phyloP scores from a whole-genome alignment of 2,797 vertebrate genomes.

The Antrozous pallidus region DNA sequence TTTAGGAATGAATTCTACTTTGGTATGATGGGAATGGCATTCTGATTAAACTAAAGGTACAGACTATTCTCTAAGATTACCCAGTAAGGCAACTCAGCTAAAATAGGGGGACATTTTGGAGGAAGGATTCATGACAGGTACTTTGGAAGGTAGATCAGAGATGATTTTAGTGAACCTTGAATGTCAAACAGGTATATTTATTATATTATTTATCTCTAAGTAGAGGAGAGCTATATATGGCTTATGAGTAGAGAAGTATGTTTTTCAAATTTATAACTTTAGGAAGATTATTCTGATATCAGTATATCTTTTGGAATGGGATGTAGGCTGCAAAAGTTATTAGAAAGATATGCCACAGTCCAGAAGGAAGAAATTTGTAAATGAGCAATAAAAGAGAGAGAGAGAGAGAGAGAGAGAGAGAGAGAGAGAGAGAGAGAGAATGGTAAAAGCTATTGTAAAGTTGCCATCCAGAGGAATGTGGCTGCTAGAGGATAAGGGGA shows the following conservation, averaged over 20 bases:
- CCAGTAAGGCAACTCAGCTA: not conserved
- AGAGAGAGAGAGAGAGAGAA: not conserved
- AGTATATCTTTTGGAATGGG: not conserved
- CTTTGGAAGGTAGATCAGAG: not conserved
- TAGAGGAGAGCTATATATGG: not conserved
- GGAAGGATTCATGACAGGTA: not conserved
- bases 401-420: not conserved
- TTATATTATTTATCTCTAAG: not conserved
- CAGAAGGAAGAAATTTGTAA: conserved; percentile 1
- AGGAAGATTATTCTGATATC: not conserved
- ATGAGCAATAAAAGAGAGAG: not conserved
- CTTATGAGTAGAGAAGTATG: not conserved
- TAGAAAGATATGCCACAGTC: not conserved
- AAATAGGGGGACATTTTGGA: not conserved
- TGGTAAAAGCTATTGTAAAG: not conserved
- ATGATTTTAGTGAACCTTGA: not conserved
- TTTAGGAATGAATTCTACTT: not conserved
- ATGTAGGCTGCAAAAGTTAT: not conserved
- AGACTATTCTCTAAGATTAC: not conserved
- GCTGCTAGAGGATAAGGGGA: not conserved
- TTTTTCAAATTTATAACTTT: conserved; percentile 17
- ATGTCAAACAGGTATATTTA: not conserved
- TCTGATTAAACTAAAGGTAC: conserved; percentile 12
- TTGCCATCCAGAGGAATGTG: not conserved
- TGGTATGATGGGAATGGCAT: not conserved